phyloP scores from a whole-genome alignment of 1,140 invertebrate species.

The Drosophila ananassae region DNA sequence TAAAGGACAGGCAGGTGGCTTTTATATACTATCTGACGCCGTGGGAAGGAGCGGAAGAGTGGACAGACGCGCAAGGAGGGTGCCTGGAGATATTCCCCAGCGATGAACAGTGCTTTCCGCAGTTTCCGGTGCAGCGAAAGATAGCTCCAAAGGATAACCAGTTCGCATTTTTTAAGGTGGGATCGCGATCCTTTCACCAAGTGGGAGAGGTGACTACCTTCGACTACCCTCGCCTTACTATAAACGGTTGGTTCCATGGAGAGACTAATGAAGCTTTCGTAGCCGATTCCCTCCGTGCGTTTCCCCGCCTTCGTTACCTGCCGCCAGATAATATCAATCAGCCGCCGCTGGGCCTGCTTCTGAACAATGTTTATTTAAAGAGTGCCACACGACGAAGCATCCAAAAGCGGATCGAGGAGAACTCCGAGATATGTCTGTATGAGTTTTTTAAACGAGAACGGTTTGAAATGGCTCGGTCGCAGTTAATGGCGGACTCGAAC shows the following conservation, averaged over 20 bases:
- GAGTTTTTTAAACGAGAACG: constrained; percentile 85
- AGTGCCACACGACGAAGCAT: constrained; percentile 84
- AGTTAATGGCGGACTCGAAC: constrained; percentile 82
- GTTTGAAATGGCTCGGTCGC: constrained; percentile 84
- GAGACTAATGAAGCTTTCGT: constrained; percentile 79
- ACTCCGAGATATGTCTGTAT: constrained; percentile 86
- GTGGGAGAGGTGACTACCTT: constrained; percentile 88
- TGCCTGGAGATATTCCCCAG: constrained; percentile 87
- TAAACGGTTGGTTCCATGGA: constrained; percentile 92
- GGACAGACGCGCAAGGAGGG: constrained; percentile 87
- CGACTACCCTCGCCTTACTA: constrained; percentile 87
- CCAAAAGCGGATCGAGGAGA: constrained; percentile 86
- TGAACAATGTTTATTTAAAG: constrained; percentile 85
- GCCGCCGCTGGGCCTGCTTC: constrained; percentile 83
- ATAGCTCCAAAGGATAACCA: constrained; percentile 89
- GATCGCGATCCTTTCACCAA: constrained; percentile 84
- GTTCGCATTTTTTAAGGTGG: constrained; percentile 89
- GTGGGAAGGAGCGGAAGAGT: constrained; percentile 85
- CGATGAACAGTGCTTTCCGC: constrained; percentile 86
- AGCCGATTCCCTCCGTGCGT: constrained; percentile 64
- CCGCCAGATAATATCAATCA: constrained; percentile 60
- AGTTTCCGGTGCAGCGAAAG: constrained; percentile 84
- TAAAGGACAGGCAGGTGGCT: constrained; percentile 89
- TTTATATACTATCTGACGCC: constrained; percentile 89
- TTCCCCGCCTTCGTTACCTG: constrained; percentile 68